Base-by-base conservation (phyloP, 1,140 invertebrate species). In the Trinorchestia longiramus region DNA sequence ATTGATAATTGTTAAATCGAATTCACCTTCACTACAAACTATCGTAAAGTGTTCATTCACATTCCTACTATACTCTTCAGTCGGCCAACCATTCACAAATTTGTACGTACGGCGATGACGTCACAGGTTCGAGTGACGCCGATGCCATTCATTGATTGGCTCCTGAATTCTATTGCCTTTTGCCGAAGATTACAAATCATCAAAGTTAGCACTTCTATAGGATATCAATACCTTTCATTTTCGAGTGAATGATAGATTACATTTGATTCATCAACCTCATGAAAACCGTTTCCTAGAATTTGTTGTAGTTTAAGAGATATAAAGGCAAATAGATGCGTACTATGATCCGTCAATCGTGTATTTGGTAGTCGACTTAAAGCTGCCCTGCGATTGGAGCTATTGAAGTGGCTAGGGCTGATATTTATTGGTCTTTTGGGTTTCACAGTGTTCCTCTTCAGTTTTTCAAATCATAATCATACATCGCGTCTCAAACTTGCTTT, bases 291-390 rank as follows among this genome's bases (percentile, higher is more conserved):
- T 36, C 43, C 44, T 15, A 40, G 40, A 94, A 94, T 40, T 45
- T 44, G 43, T 15, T 45, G 40, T 47, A n/a, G 92, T 94, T 94
- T 19, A 44, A 40, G 92, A 94, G 92, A 94, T 94, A 94, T 45
- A 43, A 43, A 40, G 43, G 6, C 92, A 44, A 94, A 45, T 47
- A 94, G 92, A 94, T 47, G 92, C 92, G 43, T 40, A 6, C 92
- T 94, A 94, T 94, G 92, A 94, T 94, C 92, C 92, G 92, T 94
- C 92, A 94, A 94, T 94, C 92, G 92, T 94, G 92, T 94, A 94
- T 94, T 94, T 94, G 92, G 92, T 94, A 94, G 92, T 94, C 92
- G 92, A 94, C 92, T 94, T 94, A 45, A 94, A 94, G 92, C 92
- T 94, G 92, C 92, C 41, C 92, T 94, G 92, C 92, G 92, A 94